Evolutionary conservation across 2,888 invertebrate species (phyloP), one percentile per base, ranked within the genome.

Genomic region (Diaprepes abbreviatus): DNA sequence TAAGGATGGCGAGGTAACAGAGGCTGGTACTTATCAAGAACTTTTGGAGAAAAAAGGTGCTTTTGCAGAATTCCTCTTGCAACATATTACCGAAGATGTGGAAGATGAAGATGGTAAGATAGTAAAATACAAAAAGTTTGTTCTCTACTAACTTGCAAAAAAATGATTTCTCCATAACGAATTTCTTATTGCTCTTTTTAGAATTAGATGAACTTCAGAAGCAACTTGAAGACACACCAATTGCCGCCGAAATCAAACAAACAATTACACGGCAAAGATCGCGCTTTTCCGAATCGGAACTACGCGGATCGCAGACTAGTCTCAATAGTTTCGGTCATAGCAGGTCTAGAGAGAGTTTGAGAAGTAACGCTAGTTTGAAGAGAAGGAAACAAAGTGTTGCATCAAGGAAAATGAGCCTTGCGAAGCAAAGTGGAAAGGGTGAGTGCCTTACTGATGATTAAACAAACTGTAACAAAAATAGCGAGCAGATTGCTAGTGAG

Each of bases 141-240:
- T n/a, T n/a, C n/a, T n/a, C n/a, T n/a, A n/a, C n/a, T n/a, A n/a
- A n/a, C n/a, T n/a, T n/a, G n/a, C n/a, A n/a, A n/a, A n/a, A n/a
- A n/a, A n/a, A n/a, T n/a, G n/a, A n/a, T n/a, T n/a, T 24, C 24
- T 24, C 5, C 24, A 24, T 5, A 24, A 24, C 24, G 24, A 24
- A 3, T 24, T 24, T 24, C 24, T 24, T 24, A 24, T 24, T 4
- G 5, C 24, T 24, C 3, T 0, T 70, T 77, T 70, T 77, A 82
- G 89, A 89, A 75, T 81, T 90, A 68, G 86, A 87, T 60, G 90
- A 90, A 80, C 89, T 93, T 67, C 92, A 92, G 80, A 89, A 91
- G 77, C 91, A 91, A 24, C 24, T 24, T 24, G 24, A 91, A 79
- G 88, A 86, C 48, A 89, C 89, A 74, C 45, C 65, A 1, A 89